Evolutionary conservation across 2,888 invertebrate species (phyloP).

Genomic region (Trisateles emortualis): DNA sequence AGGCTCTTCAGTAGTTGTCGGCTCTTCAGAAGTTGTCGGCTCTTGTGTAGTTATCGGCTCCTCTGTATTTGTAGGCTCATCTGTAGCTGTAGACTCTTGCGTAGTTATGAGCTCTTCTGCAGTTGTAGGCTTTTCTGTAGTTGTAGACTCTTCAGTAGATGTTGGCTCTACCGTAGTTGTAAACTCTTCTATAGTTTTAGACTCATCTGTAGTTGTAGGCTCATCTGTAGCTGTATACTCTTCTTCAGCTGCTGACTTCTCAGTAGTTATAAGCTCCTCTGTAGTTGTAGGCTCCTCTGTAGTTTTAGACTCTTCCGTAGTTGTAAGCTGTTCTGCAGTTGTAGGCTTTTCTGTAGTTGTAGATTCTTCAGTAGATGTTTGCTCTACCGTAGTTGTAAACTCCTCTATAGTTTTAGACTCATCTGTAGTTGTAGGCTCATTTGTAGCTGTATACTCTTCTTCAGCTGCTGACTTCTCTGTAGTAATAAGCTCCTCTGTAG

Average conservation of each 20-base stretch:
- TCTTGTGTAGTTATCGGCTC: neutral
- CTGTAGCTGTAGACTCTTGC: no score
- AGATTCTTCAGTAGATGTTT: no score
- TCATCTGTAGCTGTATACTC: neutral
- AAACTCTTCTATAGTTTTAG: conserved; percentile 1
- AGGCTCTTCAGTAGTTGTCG: no score
- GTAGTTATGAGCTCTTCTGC: no score
- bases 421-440: neutral
- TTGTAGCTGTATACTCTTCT: neutral
- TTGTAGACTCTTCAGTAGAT: no score
- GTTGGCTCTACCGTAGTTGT: no score
- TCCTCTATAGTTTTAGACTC: no score
- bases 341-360: no score
- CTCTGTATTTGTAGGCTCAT: neutral
- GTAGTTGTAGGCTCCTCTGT: neutral
- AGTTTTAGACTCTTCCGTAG: neutral
- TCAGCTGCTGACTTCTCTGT: no score
- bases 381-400: no score
- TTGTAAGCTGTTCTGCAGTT: neutral
- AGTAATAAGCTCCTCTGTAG: no score
- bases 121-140: no score
- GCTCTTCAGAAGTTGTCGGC: neutral
- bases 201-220: neutral
- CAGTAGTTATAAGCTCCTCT: neutral
- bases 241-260: neutral